These are phyloP conservation scores for Antheraea pernyi DNA, from an alignment of 1,140 invertebrate genomes.

Conservation along the genomic window DNA sequence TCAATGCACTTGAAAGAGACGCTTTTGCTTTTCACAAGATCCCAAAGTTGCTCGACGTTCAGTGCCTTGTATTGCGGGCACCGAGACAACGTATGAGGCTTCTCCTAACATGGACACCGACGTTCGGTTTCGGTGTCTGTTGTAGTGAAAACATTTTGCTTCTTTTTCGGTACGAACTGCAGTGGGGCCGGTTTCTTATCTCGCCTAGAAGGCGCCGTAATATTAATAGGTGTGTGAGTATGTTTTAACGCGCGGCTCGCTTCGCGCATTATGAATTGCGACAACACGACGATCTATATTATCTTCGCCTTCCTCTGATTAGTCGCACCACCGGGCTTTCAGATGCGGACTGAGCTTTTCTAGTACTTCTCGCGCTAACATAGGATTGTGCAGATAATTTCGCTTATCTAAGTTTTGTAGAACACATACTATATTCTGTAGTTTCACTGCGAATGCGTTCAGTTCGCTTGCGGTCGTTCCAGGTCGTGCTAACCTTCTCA, in stretches of 20 bases:
- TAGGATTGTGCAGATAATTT: conserved; percentile 4
- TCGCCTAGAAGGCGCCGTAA: too few species aligned
- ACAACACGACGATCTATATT: not conserved
- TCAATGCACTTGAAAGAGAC: not conserved
- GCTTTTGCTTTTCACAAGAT: not conserved
- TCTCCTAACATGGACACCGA: not conserved
- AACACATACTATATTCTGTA: not conserved
- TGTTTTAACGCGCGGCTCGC: conserved; percentile 2
- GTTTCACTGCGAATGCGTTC: not conserved
- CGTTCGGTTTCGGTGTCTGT: not conserved
- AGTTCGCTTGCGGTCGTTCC: not conserved
- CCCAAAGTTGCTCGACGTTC: not conserved
- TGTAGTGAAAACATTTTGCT: not conserved
- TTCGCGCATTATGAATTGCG: conserved; percentile 8
- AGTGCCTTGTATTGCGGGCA: not conserved
- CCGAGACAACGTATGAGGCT: not conserved
- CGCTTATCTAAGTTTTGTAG: not conserved
- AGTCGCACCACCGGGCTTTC: conserved; percentile 3
- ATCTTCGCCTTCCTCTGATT: not conserved
- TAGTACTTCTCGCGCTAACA: not conserved
- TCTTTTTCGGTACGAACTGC: not conserved
- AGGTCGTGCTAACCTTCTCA: not conserved
- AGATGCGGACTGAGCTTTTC: conserved; percentile 3
- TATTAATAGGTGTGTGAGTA: not conserved
- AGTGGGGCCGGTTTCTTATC: not conserved